phyloP scores from a whole-genome alignment of 2,888 invertebrate genomes.

The Agrotis segetum region DNA sequence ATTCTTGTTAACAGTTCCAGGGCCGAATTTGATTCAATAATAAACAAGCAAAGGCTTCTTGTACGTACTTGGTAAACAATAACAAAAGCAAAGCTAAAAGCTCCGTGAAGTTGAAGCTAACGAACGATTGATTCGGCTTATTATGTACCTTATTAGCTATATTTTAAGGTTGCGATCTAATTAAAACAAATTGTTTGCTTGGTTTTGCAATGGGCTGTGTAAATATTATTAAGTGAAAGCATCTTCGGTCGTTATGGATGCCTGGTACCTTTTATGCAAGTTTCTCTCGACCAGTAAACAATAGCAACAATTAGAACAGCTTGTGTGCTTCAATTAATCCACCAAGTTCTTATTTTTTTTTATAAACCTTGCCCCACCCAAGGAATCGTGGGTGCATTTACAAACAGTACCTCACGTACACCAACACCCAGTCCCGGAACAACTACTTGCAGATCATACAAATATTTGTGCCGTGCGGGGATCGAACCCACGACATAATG shows the following conservation, averaged over 20 bases:
- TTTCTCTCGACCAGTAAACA: not conserved
- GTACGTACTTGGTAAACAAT: slow-evolving; percentile 74
- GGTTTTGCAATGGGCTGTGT: slow-evolving; percentile 10
- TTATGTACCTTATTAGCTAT: slow-evolving; percentile 49
- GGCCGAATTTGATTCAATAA: slow-evolving; percentile 70
- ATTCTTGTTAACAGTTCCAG: slow-evolving; percentile 63
- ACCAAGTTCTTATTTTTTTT: not conserved
- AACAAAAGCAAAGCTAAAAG: slow-evolving; percentile 70
- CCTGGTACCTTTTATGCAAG: not conserved
- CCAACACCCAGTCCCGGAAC: too few relatives aligned
- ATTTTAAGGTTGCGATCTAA: slow-evolving; percentile 15
- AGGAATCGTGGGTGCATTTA: too few relatives aligned
- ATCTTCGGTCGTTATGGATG: not conserved
- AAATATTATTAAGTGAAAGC: not conserved
- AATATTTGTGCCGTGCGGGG: too few relatives aligned
- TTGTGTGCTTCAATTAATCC: not conserved
- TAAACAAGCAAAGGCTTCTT: slow-evolving; percentile 75
- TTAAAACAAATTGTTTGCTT: slow-evolving; percentile 14
- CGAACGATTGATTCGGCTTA: slow-evolving; percentile 68
- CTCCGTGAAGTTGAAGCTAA: slow-evolving; percentile 64
- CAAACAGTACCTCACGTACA: too few relatives aligned
- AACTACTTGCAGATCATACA: too few relatives aligned
- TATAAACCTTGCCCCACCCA: too few relatives aligned
- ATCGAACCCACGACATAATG: too few relatives aligned
- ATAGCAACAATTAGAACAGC: not conserved